Conservation (phyloP, 2,113 vertebrate genomes). For the Hippocampus abdominalis region DNA sequence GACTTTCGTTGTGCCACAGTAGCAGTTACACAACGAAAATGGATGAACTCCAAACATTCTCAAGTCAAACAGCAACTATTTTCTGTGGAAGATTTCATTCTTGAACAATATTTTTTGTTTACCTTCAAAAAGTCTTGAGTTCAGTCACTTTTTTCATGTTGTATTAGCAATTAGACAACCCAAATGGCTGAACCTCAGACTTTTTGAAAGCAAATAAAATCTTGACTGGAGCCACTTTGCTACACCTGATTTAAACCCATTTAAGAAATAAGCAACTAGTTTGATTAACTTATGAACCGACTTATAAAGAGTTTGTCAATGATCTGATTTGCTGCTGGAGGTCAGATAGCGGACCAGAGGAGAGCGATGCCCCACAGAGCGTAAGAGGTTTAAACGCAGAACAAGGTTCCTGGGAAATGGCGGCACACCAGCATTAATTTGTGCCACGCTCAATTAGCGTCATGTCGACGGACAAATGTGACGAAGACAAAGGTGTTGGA, state of each 20-base stretch:
- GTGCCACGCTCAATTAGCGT: conserved; percentile 35
- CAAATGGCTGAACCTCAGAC: too few species aligned
- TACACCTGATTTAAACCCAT: background rate
- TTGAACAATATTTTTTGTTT: too few species aligned
- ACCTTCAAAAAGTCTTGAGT: background rate
- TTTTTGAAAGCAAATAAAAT: too few species aligned
- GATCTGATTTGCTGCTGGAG: conserved; percentile 5
- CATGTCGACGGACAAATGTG: conserved; percentile 10
- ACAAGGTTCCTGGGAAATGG: conserved; percentile 45
- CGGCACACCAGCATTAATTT: conserved; percentile 20
- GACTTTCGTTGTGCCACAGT: too few species aligned
- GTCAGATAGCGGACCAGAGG: conserved; percentile 10
- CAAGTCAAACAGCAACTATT: too few species aligned
- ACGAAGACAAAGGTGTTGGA: conserved; percentile 43
- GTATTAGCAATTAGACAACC: too few species aligned
- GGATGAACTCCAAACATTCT: too few species aligned
- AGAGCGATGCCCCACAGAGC: background rate
- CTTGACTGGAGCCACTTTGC: background rate
- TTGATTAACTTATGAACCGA: background rate
- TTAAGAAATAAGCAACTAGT: background rate
- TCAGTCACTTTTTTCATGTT: too few species aligned
- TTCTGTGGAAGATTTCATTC: too few species aligned
- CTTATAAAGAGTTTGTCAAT: conserved; percentile 15
- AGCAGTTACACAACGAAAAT: too few species aligned
- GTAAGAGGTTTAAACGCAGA: conserved; percentile 14